These are phyloP conservation scores for Tapirus indicus DNA, from an alignment of 2,797 vertebrate species.

Conservation along the genomic window DNA sequence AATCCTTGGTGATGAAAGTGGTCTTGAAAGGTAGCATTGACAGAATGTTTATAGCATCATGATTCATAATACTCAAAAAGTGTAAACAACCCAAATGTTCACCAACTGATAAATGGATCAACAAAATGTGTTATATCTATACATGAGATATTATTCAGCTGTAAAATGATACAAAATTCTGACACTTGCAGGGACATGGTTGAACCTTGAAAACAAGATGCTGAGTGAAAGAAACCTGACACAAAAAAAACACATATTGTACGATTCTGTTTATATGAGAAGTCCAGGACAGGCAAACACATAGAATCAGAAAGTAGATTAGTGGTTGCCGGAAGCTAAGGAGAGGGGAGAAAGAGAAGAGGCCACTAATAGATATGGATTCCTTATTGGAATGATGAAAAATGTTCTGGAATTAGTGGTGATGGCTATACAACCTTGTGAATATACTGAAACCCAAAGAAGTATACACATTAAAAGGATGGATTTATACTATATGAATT, in stretches of 20 bases:
- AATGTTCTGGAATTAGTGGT: background rate
- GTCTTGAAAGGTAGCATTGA: too few species aligned
- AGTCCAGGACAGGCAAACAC: background rate
- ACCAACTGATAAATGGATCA: background rate
- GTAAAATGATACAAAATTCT: background rate
- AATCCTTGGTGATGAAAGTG: background rate
- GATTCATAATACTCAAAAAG: background rate
- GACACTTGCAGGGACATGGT: background rate
- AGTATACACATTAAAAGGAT: background rate
- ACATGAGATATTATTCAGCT: background rate
- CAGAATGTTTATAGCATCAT: background rate
- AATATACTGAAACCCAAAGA: background rate
- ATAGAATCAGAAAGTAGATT: background rate
- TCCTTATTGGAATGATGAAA: background rate
- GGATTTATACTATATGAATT: background rate
- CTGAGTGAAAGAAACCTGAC: background rate
- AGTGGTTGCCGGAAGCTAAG: background rate
- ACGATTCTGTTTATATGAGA: background rate
- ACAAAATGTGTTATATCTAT: background rate
- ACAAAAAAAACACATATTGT: background rate
- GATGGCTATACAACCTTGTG: background rate
- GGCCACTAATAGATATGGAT: background rate
- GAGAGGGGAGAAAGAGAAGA: background rate
- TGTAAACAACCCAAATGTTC: background rate
- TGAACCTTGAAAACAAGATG: background rate